Evolutionary conservation across 2,888 invertebrate species (phyloP).

Genomic region (Cataglyphis livida): DNA sequence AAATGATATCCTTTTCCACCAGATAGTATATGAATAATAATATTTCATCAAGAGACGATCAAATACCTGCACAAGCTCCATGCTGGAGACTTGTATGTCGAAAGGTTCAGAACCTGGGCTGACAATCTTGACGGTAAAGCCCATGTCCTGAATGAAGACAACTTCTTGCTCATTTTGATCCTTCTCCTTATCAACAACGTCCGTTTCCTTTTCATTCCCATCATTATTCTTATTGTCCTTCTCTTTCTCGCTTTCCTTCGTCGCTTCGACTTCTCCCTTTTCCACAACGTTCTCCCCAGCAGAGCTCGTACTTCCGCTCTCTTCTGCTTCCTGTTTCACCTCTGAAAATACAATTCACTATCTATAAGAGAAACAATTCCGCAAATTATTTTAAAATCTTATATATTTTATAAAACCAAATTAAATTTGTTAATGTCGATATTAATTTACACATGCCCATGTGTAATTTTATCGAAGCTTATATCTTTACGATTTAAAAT

Average conservation of each 20-base stretch:
- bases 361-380: neutral
- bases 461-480: neutral
- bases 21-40: neutral
- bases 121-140: constrained; percentile 97
- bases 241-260: constrained; percentile 84
- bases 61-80: constrained; percentile 94
- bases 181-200: constrained; percentile 79
- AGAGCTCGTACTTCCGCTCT: constrained; percentile 76
- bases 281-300: constrained; percentile 83
- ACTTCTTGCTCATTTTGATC: constrained; percentile 92
- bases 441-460: neutral
- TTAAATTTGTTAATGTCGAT: neutral
- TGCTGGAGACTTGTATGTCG: constrained; percentile 98
- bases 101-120: constrained; percentile 96
- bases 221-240: constrained; percentile 73
- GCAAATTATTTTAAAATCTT: neutral
- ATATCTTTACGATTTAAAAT: neutral
- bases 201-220: constrained; percentile 78
- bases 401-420: neutral
- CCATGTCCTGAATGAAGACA: constrained; percentile 95
- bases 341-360: constrained; percentile 66
- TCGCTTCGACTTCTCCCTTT: constrained; percentile 85
- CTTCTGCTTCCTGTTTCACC: constrained; percentile 76
- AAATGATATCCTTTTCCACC: neutral
- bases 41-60: neutral